Base-by-base conservation (phyloP, 2,888 invertebrate genomes). In the Eristalis tenax region DNA sequence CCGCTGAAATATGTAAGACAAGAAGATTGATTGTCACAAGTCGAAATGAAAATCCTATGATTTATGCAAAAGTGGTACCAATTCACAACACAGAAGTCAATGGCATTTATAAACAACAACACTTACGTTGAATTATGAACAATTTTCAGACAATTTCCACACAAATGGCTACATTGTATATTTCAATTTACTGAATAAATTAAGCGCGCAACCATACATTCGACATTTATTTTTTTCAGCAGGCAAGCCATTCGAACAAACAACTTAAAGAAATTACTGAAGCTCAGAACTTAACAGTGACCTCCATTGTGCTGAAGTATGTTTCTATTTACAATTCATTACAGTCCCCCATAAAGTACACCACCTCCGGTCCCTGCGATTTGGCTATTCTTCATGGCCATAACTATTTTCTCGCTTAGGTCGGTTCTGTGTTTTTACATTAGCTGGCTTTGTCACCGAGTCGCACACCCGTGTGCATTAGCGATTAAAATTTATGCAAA, bases 371-470 rank as follows among this genome's bases (percentile, higher is more conserved):
- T 61, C 43, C 35, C 76, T 70, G 57, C 40, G 35, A 59, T 50
- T 59, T 61, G 11, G 15, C 71, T 50, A 65, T 59, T 71, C 71
- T 71, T 78, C 78, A 83, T n/a, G 68, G 63, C 40, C 73, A 64
- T 35, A 73, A 35, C 38, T 18, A 77, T 71, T 77, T 61, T 65
- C 76, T 8, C 13, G 43, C 40, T 35, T 26, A 11, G 13, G 35
- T 8, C 28, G 28, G 32, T 32, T n/a, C n/a, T 32, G 35, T 26
- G n/a, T 26, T 66, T 32, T 56, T 65, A 70, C 76, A 57, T 65
- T 18, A 65, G 70, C 23, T 26, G 6, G 18, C 61, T 59, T 59
- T 77, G 66, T 71, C 70, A 66, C 66, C 32, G 70, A 65, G 28
- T 26, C 69, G 68, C 50, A 66, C 66, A 65, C 57, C 40, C n/a